Conservation (phyloP, 2,797 vertebrate species). For the Chloroceryle inda region DNA sequence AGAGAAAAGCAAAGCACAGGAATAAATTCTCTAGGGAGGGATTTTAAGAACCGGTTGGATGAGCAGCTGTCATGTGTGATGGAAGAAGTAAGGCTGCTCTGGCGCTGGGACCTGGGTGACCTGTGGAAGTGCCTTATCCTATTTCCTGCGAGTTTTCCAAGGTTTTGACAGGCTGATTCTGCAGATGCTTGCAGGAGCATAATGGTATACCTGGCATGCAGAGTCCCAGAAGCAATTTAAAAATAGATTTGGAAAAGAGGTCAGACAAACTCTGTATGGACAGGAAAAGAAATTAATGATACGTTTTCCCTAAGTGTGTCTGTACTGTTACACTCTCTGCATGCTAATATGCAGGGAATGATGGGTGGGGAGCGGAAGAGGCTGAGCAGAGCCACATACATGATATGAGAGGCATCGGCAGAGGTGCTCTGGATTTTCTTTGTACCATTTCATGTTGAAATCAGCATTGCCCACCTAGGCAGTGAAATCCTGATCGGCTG, state of each 20-base stretch:
- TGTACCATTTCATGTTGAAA: not conserved
- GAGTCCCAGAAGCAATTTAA: slow-evolving; percentile 72
- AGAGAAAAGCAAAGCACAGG: not conserved
- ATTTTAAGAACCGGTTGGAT: not conserved
- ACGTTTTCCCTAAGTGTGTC: slow-evolving; percentile 54
- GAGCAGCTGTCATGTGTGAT: not conserved
- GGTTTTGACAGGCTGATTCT: slow-evolving; percentile 7
- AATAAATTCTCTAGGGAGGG: not conserved
- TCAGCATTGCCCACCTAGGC: not conserved
- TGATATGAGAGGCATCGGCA: not conserved
- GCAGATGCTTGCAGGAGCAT: not conserved
- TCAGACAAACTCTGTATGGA: slow-evolving; percentile 66
- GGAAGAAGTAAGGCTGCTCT: not conserved
- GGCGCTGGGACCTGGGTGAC: not conserved
- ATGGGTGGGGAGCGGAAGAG: rapidly evolving
- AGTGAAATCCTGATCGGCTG: not conserved
- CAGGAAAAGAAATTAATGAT: slow-evolving; percentile 75
- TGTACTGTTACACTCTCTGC: not conserved
- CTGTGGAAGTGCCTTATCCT: not conserved
- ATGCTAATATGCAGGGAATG: not conserved
- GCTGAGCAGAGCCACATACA: not conserved
- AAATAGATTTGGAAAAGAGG: slow-evolving; percentile 80
- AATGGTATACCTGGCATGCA: slow-evolving; percentile 67
- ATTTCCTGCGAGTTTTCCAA: not conserved
- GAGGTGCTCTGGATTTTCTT: not conserved